Base-by-base conservation (phyloP, 2,888 invertebrate species). In the Drymonia ruficornis region DNA sequence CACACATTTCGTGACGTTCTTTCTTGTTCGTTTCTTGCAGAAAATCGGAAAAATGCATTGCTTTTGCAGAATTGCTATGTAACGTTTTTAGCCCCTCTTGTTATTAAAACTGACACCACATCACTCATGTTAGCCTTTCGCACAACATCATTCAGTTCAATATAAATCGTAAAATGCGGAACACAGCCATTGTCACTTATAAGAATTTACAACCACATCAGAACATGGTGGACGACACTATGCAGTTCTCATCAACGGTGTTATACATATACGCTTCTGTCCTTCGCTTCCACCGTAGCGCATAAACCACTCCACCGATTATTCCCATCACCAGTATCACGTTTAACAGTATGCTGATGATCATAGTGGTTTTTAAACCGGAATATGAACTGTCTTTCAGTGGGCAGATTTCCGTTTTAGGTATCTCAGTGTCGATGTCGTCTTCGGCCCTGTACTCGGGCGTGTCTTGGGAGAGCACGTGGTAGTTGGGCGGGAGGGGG, bases 311-410 rank as follows among this genome's bases (percentile, higher is more conserved):
- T 1, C 78, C 80, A 8, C 72, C 60, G 15, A 80, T 55, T 1
- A 86, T 55, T 36, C 63, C 67, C 0, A 78, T 7, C 0, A 81
- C 51, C 42, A 89, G 59, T 1, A 87, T 52, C 0, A 86, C 76
- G 57, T 90, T 90, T 0, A 88, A 38, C 1, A 84, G 61, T 3
- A 85, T 50, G 56, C 89, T 90, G 0, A 78, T 60, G 11, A 83
- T 74, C 61, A 88, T 72, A 1, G 74, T 75, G 0, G 62, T 63
- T 50, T 63, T 73, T 0, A 65, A 59, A 15, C 72, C 66, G 28
- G 72, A 54, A 2, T 57, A 28, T 16, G 43, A 45, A 19, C 50
- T 34, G 8, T 38, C 8, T 40, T 18, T 12, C 8, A n/a, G 8
- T 5, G 47, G 16, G 7, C 16, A 47, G 1, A 47, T 18, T 11